A percentile compares a stretch with the other conserved stretches of the same genome.
phyloP scores from a whole-genome alignment of 2,797 vertebrate species.

The Onychomys arenicola region DNA sequence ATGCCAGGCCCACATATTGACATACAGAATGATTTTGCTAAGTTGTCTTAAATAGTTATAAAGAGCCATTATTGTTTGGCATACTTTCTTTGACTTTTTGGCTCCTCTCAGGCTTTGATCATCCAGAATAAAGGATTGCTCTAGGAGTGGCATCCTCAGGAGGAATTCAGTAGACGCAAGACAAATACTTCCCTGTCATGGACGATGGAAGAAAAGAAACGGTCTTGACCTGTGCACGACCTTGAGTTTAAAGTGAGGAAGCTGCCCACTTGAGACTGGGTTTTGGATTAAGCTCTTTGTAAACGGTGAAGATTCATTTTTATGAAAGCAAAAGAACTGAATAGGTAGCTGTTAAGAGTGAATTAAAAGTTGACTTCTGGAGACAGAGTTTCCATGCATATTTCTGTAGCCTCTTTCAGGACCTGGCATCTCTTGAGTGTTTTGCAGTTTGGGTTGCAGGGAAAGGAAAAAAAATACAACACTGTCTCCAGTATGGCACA shows the following conservation, averaged over 20 bases:
- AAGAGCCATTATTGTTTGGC: not conserved
- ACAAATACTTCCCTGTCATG: not conserved
- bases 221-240: not conserved
- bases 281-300: not conserved
- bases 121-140: not conserved
- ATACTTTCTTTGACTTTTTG: not conserved
- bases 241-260: slow-evolving; percentile 23
- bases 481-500: not conserved
- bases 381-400: not conserved
- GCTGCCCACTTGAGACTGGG: not conserved
- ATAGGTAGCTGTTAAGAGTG: not conserved
- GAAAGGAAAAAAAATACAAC: not conserved
- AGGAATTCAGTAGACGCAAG: not conserved
- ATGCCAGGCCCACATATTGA: not conserved
- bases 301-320: not conserved
- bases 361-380: slow-evolving; percentile 25
- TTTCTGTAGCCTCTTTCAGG: not conserved
- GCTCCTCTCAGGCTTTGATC: not conserved
- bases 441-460: not conserved
- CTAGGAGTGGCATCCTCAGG: not conserved
- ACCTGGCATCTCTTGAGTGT: not conserved
- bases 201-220: not conserved
- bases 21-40: not conserved
- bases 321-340: not conserved
- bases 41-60: slow-evolving; percentile 17